Evolutionary conservation across 2,113 vertebrate species (phyloP).

Genomic region (Ctenomys sociabilis): DNA sequence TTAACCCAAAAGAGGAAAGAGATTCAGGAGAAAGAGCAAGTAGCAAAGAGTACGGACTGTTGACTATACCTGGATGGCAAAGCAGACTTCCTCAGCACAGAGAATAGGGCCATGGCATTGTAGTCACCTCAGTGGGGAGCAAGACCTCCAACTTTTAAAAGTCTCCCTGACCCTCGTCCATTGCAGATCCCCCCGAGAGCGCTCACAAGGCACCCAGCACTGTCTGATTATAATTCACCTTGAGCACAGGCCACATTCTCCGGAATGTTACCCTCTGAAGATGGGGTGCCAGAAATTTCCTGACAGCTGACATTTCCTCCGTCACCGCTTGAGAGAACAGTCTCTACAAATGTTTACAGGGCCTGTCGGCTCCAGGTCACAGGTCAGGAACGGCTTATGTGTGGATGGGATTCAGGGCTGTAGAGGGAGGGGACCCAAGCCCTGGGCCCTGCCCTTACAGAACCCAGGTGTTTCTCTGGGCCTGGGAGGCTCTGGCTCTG

Average conservation of each 20-base stretch:
- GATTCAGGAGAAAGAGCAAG: neutral
- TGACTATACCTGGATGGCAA: neutral
- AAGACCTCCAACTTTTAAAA: neutral
- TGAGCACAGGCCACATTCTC: neutral
- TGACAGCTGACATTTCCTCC: slow-evolving; percentile 37
- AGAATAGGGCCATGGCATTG: neutral
- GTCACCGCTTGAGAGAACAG: slow-evolving; percentile 27
- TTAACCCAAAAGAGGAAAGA: neutral
- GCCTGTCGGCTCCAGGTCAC: neutral
- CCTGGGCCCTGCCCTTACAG: neutral
- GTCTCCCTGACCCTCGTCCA: rapidly evolving
- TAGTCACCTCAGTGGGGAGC: neutral
- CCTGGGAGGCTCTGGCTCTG: slow-evolving; percentile 50
- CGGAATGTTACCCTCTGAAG: neutral
- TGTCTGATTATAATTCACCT: neutral
- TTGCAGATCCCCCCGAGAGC: neutral
- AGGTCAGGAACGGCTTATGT: neutral
- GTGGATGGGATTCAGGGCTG: neutral
- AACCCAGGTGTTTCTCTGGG: neutral
- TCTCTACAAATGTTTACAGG: slow-evolving; percentile 63
- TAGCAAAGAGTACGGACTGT: neutral
- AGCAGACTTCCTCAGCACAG: neutral
- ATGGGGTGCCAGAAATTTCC: slow-evolving; percentile 28
- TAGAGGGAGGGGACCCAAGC: neutral
- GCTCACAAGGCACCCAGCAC: neutral